Conservation (phyloP, 2,888 invertebrate species). For the Dusona sp. region DNA sequence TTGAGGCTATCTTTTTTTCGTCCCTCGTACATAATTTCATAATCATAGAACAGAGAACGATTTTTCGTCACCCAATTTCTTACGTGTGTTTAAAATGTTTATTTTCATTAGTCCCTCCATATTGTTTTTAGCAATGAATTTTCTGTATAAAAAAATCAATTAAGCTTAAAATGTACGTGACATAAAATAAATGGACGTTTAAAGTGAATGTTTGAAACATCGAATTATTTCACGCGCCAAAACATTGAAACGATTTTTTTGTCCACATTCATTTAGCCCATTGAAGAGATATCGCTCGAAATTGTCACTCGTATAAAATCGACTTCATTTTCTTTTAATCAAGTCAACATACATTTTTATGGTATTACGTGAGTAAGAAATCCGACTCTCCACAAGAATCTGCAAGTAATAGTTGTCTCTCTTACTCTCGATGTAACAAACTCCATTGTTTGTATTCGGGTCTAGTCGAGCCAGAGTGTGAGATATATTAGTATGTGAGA, state of each 20-base stretch:
- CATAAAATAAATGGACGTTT: not conserved
- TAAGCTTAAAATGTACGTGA: not conserved
- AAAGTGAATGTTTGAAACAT: not conserved
- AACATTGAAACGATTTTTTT: not conserved
- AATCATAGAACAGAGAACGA: not conserved
- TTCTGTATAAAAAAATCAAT: not conserved
- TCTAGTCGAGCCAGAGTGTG: constrained; percentile 45
- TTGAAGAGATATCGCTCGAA: not conserved
- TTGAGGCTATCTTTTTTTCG: not conserved
- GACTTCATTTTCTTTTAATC: not conserved
- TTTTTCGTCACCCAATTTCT: not conserved
- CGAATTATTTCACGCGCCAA: not conserved
- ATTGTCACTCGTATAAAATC: not conserved
- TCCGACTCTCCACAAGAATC: constrained; percentile 32
- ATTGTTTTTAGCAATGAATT: not conserved
- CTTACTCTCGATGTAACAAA: constrained; percentile 56
- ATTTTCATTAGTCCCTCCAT: not conserved
- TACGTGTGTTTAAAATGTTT: not conserved
- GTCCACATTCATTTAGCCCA: not conserved
- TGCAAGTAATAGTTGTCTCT: constrained; percentile 26
- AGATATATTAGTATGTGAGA: constrained; percentile 78
- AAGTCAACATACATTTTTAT: constrained; percentile 1
- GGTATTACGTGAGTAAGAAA: constrained; percentile 35
- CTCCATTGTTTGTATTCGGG: constrained; percentile 77
- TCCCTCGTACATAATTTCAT: not conserved